A percentile compares a stretch with the other conserved stretches of the same genome.
These are phyloP conservation scores for Polyploca ridens DNA, from an alignment of 2,888 invertebrate species.

Conservation along the genomic window DNA sequence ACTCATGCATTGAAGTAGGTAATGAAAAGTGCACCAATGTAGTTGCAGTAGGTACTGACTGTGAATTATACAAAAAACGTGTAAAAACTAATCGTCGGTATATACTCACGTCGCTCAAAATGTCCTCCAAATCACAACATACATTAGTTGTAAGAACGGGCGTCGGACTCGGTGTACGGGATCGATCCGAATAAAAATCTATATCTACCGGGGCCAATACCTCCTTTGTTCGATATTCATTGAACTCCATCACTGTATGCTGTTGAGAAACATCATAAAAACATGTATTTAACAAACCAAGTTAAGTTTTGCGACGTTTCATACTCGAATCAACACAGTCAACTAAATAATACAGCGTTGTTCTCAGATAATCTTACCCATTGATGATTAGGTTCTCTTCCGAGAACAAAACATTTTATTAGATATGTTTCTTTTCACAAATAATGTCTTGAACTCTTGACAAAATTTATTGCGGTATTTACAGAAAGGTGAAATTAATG, in stretches of 20 bases:
- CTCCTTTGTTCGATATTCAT: conserved; percentile 73
- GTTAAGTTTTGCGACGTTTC: conserved; percentile 34
- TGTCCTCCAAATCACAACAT: conserved; percentile 79
- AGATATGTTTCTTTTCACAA: conserved; percentile 19
- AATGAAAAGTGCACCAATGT: neutral
- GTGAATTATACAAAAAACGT: conserved; percentile 29
- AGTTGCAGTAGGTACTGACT: too few species aligned
- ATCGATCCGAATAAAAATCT: conserved; percentile 66
- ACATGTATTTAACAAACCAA: conserved; percentile 57
- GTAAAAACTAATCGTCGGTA: conserved; percentile 33
- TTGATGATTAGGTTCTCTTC: conserved; percentile 78
- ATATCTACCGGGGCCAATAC: conserved; percentile 73
- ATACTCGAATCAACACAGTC: conserved; percentile 10
- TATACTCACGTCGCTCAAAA: conserved; percentile 79
- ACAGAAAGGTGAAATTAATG: conserved; percentile 21
- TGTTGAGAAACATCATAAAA: conserved; percentile 67
- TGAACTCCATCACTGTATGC: conserved; percentile 82
- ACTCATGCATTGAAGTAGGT: neutral
- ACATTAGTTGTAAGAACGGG: conserved; percentile 73
- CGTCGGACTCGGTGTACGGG: conserved; percentile 67
- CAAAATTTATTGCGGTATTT: neutral
- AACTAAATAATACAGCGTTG: conserved; percentile 29
- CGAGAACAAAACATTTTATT: conserved; percentile 78
- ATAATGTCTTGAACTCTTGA: neutral
- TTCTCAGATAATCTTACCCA: conserved; percentile 65